Percentiles rank a stretch among this genome's conserved stretches.
Conservation (phyloP, 2,888 invertebrate species). For the Eutolmus rufibarbis region DNA sequence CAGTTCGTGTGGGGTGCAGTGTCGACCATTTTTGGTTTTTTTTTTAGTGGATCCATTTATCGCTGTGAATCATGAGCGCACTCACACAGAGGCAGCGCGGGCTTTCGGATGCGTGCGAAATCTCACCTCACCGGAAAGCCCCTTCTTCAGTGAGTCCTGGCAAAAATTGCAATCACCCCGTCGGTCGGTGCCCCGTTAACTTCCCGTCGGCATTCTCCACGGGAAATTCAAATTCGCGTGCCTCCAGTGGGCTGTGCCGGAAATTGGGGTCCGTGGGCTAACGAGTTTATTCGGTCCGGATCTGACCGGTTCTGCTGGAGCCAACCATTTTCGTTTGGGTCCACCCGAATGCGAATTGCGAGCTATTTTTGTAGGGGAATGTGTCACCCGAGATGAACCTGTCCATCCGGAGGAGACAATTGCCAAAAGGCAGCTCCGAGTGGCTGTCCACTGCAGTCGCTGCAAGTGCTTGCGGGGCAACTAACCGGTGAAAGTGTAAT, state of each 20-base stretch:
- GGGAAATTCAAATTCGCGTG: not conserved
- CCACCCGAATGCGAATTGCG: not conserved
- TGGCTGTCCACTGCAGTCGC: not conserved
- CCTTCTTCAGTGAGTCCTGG: not conserved
- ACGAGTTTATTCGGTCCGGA: conserved; percentile 19
- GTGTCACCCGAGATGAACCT: not conserved
- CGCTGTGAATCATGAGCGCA: conserved; percentile 24
- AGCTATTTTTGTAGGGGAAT: conserved; percentile 26
- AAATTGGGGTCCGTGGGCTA: conserved; percentile 15
- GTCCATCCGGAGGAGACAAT: not conserved
- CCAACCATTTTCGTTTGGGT: not conserved
- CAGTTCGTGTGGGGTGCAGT: conserved; percentile 25
- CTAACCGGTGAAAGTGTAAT: not conserved
- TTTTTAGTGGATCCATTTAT: conserved; percentile 6
- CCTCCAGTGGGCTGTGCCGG: not conserved
- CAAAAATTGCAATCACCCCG: not conserved
- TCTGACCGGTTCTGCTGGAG: conserved; percentile 5
- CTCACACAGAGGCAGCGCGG: not conserved
- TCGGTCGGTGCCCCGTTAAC: not conserved
- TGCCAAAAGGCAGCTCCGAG: not conserved
- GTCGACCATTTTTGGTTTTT: conserved; percentile 34
- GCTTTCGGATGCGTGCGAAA: not conserved
- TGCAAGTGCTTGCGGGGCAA: not conserved
- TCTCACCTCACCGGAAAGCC: not conserved
- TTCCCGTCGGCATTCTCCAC: not conserved